A percentile compares a stretch with the other conserved stretches of the same genome.
Conservation (phyloP, 2,888 invertebrate species). For the Stenolophus ochropezus region DNA sequence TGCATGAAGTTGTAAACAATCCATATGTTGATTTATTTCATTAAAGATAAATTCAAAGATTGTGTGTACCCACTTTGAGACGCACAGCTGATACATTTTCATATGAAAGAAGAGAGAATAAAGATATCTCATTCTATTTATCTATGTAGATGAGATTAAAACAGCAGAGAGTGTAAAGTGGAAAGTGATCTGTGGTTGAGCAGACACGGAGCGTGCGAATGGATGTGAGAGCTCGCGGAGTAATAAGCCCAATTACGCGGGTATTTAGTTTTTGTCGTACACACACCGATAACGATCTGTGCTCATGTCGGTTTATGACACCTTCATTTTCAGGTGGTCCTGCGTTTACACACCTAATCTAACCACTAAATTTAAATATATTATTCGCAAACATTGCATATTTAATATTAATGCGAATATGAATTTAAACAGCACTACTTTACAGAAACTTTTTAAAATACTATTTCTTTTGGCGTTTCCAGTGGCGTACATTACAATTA, state of each 20-base stretch:
- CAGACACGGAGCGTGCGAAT: conserved; percentile 19
- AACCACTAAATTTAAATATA: no score
- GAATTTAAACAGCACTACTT: no score
- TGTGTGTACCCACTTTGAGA: conserved; percentile 5
- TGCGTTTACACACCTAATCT: not conserved
- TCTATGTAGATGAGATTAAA: not conserved
- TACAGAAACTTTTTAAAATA: no score
- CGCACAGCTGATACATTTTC: not conserved
- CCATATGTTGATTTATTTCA: not conserved
- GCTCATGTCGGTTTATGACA: conserved; percentile 26
- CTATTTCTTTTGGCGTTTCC: no score
- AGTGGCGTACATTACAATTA: no score
- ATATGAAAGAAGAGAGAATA: conserved; percentile 16
- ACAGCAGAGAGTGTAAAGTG: not conserved
- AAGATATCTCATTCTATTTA: conserved; percentile 29
- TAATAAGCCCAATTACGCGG: conserved; percentile 48
- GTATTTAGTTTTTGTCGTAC: conserved; percentile 32
- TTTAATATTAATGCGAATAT: no score
- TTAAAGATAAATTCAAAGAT: not conserved
- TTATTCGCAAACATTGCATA: no score
- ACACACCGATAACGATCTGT: conserved; percentile 51
- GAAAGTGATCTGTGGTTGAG: not conserved
- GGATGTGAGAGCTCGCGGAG: not conserved
- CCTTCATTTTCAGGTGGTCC: conserved; percentile 47
- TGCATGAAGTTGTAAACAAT: not conserved